A percentile compares a stretch with the other conserved stretches of the same genome.
These are phyloP conservation scores for Perizoma affinitatum DNA, from an alignment of 2,888 invertebrate genomes.

Conservation along the genomic window DNA sequence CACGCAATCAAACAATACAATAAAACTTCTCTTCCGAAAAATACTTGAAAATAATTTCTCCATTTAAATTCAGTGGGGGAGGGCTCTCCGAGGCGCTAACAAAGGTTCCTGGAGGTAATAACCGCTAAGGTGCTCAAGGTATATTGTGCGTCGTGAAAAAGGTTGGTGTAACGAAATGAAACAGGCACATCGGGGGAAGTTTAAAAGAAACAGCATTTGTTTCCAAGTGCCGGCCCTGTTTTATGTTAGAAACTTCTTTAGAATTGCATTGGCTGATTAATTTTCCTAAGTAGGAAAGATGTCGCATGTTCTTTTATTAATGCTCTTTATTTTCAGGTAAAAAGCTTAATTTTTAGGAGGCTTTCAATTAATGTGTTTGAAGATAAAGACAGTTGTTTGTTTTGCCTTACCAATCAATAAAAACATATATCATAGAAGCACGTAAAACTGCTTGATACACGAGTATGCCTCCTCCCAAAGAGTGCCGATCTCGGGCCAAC, in stretches of 20 bases:
- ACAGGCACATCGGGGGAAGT: slow-evolving; percentile 55
- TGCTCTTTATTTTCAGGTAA: slow-evolving; percentile 10
- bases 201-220: slow-evolving; percentile 62
- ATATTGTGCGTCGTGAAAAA: slow-evolving; percentile 66
- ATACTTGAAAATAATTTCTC: slow-evolving; percentile 83
- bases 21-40: slow-evolving; percentile 82
- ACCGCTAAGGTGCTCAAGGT: slow-evolving; percentile 65
- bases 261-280: slow-evolving; percentile 42
- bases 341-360: slow-evolving; percentile 5
- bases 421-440: no score
- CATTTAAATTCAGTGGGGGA: slow-evolving; percentile 82
- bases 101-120: slow-evolving; percentile 73
- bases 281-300: slow-evolving; percentile 32
- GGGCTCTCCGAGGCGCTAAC: slow-evolving; percentile 64
- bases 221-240: slow-evolving; percentile 43
- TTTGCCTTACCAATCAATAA: not conserved
- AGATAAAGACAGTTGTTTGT: slow-evolving; percentile 12
- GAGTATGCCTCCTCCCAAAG: no score
- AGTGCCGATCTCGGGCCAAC: no score
- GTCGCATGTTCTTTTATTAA: slow-evolving; percentile 20
- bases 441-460: no score
- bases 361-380: slow-evolving; percentile 10
- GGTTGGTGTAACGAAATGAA: slow-evolving; percentile 63
- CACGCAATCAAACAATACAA: slow-evolving; percentile 84
- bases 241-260: slow-evolving; percentile 38